These are phyloP conservation scores for Margaritifera margaritifera DNA, from an alignment of 2,888 invertebrate species.

Conservation along the genomic window DNA sequence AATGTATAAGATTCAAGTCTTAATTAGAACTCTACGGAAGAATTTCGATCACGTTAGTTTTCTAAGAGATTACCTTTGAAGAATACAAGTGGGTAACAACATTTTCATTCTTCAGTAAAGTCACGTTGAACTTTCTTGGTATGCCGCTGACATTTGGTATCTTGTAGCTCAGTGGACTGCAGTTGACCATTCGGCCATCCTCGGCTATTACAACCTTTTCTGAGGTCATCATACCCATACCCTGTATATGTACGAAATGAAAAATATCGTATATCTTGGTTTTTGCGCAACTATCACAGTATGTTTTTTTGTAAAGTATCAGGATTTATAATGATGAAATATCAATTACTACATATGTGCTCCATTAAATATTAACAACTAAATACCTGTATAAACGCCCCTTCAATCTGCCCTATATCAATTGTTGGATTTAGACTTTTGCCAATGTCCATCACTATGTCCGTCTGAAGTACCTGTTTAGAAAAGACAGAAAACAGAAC, in stretches of 20 bases:
- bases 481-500: too few species aligned
- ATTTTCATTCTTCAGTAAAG: conserved; percentile 87
- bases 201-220: conserved; percentile 23
- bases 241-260: conserved; percentile 12
- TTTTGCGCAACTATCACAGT: too few species aligned
- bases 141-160: conserved; percentile 93
- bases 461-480: conserved; percentile 50
- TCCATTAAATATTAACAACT: too few species aligned
- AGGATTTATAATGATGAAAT: too few species aligned
- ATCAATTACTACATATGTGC: too few species aligned
- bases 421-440: conserved; percentile 62
- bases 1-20: not conserved
- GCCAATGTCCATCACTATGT: conserved; percentile 65
- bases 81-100: conserved; percentile 94
- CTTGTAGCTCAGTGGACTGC: conserved; percentile 95
- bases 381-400: conserved; percentile 24
- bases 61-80: conserved; percentile 84
- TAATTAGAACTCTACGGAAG: not conserved
- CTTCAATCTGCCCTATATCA: conserved; percentile 65
- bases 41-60: too few species aligned
- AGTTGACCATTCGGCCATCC: conserved; percentile 84
- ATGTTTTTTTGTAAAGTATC: too few species aligned
- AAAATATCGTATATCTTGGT: too few species aligned
- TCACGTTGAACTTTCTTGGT: conserved; percentile 92
- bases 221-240: conserved; percentile 34